Base-by-base conservation (phyloP, 2,113 vertebrate genomes). In the Cephalopterus ornatus region DNA sequence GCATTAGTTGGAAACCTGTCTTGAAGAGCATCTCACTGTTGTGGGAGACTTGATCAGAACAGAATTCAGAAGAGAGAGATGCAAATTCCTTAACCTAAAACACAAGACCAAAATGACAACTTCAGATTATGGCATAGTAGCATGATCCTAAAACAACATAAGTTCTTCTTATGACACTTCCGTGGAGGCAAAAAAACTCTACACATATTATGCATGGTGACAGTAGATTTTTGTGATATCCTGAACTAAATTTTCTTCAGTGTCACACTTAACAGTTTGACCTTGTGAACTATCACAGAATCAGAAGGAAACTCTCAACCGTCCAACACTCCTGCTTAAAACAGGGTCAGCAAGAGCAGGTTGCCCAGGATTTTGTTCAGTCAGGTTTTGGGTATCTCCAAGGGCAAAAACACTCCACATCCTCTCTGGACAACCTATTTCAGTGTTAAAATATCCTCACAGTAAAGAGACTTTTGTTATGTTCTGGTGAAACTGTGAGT, bases 181-280 rank as follows among this genome's bases (percentile, higher is more conserved):
- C 21, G 0, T 39, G 20, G 11, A 53, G 28, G 19, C 15, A 4
- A 46, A 21, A 55, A 73, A 44, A 1, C 22, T 32, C 7, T 39
- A 7, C 15, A 27, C 5, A 2, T 23, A 8, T 30, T 47, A 23
- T 33, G 3, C 20, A 6, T 13, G n/a, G 18, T 44, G 16, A 26
- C n/a, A 22, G 18, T 30, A 67, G 26, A 14, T 12, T 77, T 66
- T 20, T n/a, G 7, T 62, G 13, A 55, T 41, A 20, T 73, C 23
- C 19, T 70, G 28, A 26, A 46, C 27, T 50, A 12, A 44, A 50
- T 79, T 85, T 68, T 55, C 30, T 79, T 79, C 42, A 12, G 1
- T 41, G 26, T 71, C 16, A 46, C 28, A 12, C 10, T 50, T n/a
- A 42, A 41, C 6, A 65, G 28, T 67, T 72, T 86, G 12, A 53